Evolutionary conservation across 2,888 invertebrate genomes (phyloP), one percentile per base, ranked within the genome.

Genomic region (Cheilosia urbana): DNA sequence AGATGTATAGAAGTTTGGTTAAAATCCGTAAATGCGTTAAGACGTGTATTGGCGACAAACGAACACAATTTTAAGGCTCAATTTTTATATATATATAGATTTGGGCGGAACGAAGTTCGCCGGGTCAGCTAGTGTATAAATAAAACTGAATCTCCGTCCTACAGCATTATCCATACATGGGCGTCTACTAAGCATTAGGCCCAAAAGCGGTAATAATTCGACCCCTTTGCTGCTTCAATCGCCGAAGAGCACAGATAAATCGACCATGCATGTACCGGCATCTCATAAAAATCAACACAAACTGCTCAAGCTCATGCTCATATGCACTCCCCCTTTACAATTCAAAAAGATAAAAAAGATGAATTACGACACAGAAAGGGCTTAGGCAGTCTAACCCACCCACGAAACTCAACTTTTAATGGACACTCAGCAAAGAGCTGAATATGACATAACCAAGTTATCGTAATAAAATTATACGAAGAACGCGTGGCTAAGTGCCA

Each of bases 401-500:
- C 85, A 72, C 60, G 57, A 72, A 85, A 85, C 77, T 85, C 62
- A 85, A 85, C 81, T 81, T 85, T 85, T 85, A 85, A 85, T 85
- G 85, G 85, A 85, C 85, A 81, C 80, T 72, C 85, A 21, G 62
- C 57, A 19, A 58, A 77, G 71, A 77, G 55, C 76, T 85, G 85
- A 71, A 66, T 85, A 81, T 85, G 85, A 81, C 85, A 85, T 85
- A 85, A 85, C 72, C 76, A 72, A 81, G 85, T 85, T 85, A 85
- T 77, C 72, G 76, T 81, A 81, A 85, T 81, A 77, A 85, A 85
- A 85, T 85, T 85, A 85, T 85, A 68, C 63, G 66, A 69, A 76
- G 84, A 81, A 85, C 81, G 85, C 81, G 85, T 85, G 85, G 85
- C 81, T 85, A 81, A 85, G 81, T 85, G 81, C 85, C 75, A 81